Percentiles rank a stretch among this genome's conserved stretches.
Conservation (phyloP, 2,113 vertebrate genomes). For the Chauna torquata region DNA sequence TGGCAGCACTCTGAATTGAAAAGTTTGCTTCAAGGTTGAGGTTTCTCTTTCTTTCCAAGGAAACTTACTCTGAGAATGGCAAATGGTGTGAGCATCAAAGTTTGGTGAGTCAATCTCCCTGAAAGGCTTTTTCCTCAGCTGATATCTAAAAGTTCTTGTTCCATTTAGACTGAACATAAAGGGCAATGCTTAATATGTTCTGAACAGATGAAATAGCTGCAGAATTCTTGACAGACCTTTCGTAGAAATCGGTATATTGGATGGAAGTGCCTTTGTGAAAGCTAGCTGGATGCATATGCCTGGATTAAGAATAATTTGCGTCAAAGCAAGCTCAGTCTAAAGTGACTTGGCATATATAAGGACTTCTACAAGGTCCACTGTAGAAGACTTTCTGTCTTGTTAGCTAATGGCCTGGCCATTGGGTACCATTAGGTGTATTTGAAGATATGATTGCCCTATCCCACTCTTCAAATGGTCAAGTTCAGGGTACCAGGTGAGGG, state of each 20-base stretch:
- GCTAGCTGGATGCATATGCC: not conserved
- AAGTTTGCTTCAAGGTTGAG: not conserved
- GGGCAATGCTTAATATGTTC: not conserved
- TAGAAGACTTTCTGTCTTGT: not conserved
- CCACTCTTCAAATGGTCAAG: not conserved
- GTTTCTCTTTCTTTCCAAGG: not conserved
- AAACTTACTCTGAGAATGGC: not conserved
- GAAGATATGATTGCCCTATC: not conserved
- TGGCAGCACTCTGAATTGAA: not conserved
- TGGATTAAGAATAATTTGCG: not conserved
- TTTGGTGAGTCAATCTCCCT: not conserved
- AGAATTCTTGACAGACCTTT: not conserved
- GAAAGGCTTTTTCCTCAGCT: not conserved
- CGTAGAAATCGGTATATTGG: not conserved
- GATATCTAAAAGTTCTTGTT: not conserved
- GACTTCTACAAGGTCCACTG: fast-evolving
- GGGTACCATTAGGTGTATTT: not conserved
- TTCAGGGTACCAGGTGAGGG: fast-evolving
- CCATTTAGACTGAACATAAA: not conserved
- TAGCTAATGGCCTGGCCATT: not conserved
- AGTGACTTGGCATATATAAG: not conserved
- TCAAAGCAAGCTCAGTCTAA: not conserved
- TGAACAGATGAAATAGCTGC: fast-evolving
- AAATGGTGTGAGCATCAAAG: not conserved
- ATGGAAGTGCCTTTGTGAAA: not conserved